These are phyloP conservation scores for Ceratina calcarata DNA, from an alignment of 1,140 invertebrate genomes.

Conservation along the genomic window DNA sequence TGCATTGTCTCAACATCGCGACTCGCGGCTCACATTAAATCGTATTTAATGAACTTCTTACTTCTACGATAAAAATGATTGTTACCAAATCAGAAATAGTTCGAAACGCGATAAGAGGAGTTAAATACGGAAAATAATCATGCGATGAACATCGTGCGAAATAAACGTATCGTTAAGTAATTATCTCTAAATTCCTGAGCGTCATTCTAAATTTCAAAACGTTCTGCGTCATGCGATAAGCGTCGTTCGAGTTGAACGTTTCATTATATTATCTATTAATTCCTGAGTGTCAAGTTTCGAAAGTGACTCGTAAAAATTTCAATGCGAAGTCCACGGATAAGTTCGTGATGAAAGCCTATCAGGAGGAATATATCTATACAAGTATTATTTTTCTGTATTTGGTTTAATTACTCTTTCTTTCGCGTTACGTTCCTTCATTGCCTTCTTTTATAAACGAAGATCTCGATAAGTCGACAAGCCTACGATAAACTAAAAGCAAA, in stretches of 20 bases:
- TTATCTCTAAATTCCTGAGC: neutral
- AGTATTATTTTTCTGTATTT: neutral
- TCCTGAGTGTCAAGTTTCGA: too few relatives aligned
- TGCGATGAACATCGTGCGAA: neutral
- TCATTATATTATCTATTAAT: too few relatives aligned
- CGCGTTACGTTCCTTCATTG: too few relatives aligned
- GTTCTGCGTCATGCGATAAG: slow-evolving; percentile 2
- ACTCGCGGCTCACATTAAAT: slow-evolving; percentile 5
- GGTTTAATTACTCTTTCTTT: neutral
- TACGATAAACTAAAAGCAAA: slow-evolving; percentile 17
- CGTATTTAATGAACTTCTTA: slow-evolving; percentile 13
- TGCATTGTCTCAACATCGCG: neutral
- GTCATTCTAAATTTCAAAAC: neutral
- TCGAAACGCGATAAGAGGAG: neutral
- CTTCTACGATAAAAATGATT: slow-evolving; percentile 1
- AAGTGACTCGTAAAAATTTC: too few relatives aligned
- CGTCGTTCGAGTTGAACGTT: neutral
- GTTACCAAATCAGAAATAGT: neutral
- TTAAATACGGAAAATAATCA: neutral
- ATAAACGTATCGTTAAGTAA: slow-evolving; percentile 1
- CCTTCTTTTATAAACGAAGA: neutral
- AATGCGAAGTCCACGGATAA: too few relatives aligned
- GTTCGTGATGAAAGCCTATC: too few relatives aligned
- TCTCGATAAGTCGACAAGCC: slow-evolving; percentile 16
- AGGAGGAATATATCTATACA: neutral